A percentile compares a stretch with the other conserved stretches of the same genome.
These are phyloP conservation scores for Hiodon alosoides DNA, from an alignment of 2,113 vertebrate species.

Conservation along the genomic window DNA sequence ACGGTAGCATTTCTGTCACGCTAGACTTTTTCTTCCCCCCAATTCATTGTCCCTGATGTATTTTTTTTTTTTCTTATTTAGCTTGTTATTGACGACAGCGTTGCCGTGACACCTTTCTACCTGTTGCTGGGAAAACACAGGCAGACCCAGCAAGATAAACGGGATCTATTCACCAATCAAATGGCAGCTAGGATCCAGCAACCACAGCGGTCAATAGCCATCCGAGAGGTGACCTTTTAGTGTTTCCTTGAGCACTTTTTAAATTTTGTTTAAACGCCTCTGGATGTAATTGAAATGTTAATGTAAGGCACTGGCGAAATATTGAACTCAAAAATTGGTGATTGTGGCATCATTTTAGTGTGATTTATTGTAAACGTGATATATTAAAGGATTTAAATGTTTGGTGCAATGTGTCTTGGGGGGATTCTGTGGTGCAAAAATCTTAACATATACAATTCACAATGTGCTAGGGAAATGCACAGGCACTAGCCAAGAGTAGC, in stretches of 20 bases:
- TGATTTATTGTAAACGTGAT: too few species aligned
- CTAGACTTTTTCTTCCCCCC: not conserved
- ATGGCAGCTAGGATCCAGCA: constrained; percentile 37
- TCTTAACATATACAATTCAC: too few species aligned
- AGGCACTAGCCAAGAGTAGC: too few species aligned
- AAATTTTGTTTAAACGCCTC: not conserved
- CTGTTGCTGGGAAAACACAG: constrained; percentile 79
- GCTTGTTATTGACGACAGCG: constrained; percentile 78
- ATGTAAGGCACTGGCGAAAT: too few species aligned
- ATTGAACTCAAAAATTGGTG: too few species aligned
- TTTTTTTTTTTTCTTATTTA: constrained; percentile 38
- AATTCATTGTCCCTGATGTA: not conserved
- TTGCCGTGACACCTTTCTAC: constrained; percentile 81
- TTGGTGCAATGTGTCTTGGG: too few species aligned
- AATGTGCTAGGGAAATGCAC: too few species aligned
- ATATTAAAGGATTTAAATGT: too few species aligned
- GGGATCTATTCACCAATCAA: constrained; percentile 25
- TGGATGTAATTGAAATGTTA: too few species aligned
- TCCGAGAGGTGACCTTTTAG: constrained; percentile 69
- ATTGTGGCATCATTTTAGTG: too few species aligned
- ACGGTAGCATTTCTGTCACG: not conserved
- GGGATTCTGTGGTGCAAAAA: too few species aligned
- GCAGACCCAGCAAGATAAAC: constrained; percentile 46
- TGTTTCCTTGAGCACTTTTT: not conserved
- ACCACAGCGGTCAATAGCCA: constrained; percentile 63